These are phyloP conservation scores for Zeus faber DNA, from an alignment of 2,113 vertebrate genomes.

Conservation along the genomic window DNA sequence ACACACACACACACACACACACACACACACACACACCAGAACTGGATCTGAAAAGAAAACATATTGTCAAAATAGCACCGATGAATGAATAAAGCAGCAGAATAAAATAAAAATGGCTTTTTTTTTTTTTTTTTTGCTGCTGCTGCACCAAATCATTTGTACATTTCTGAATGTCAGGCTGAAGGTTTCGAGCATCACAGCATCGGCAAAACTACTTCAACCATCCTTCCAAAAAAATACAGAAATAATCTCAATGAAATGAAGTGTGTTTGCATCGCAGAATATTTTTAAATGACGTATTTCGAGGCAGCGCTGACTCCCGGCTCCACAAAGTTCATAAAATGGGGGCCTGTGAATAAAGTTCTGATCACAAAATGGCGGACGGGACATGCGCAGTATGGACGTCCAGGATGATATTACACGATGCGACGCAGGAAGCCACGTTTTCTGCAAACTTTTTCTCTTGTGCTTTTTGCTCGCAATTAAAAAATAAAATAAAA, in stretches of 20 bases:
- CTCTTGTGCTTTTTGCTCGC: background rate
- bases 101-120: too few relatives aligned
- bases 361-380: slow-evolving; percentile 61
- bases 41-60: too few relatives aligned
- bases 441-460: background rate
- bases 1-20: slow-evolving; percentile 19
- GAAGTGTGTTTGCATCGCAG: background rate
- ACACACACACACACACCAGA: slow-evolving; percentile 12
- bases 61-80: too few relatives aligned
- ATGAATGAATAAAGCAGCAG: too few relatives aligned
- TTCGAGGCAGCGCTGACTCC: slow-evolving; percentile 9
- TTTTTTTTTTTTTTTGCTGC: too few relatives aligned
- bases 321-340: slow-evolving; percentile 35
- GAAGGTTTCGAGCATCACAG: background rate
- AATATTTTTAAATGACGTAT: background rate
- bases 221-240: background rate
- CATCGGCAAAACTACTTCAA: background rate
- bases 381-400: slow-evolving; percentile 51
- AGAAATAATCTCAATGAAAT: background rate
- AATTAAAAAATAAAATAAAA: too few relatives aligned
- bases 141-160: background rate
- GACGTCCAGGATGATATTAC: slow-evolving; percentile 20
- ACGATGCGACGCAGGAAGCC: slow-evolving; percentile 15
- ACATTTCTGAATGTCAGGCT: background rate
- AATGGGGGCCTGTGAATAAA: slow-evolving; percentile 57